Evolutionary conservation across 2,113 vertebrate species (phyloP).

Genomic region (Gulo gulo): DNA sequence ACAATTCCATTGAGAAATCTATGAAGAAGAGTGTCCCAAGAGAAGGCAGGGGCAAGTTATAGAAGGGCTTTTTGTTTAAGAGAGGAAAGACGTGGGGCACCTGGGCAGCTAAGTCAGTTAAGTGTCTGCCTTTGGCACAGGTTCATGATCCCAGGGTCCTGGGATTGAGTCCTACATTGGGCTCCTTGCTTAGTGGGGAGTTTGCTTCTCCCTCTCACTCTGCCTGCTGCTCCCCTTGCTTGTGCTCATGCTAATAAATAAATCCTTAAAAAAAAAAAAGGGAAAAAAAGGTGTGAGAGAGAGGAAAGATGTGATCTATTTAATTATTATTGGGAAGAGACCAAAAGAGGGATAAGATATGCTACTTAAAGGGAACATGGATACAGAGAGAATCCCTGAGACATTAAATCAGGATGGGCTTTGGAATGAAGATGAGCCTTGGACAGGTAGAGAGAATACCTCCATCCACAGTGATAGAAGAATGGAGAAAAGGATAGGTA

Average conservation of each 20-base stretch:
- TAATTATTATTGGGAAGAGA: not conserved
- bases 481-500: not conserved
- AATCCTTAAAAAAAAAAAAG: too few relatives aligned
- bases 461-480: not conserved
- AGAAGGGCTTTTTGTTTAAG: not conserved
- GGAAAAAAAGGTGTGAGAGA: too few relatives aligned
- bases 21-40: not conserved
- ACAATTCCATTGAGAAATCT: not conserved
- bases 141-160: too few relatives aligned
- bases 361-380: not conserved
- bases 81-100: not conserved
- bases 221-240: too few relatives aligned
- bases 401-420: not conserved
- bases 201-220: too few relatives aligned
- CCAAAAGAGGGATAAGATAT: not conserved
- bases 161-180: too few relatives aligned
- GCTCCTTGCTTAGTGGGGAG: too few relatives aligned
- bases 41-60: not conserved
- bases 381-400: not conserved
- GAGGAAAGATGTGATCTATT: not conserved
- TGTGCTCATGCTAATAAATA: too few relatives aligned
- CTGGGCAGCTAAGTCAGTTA: too few relatives aligned
- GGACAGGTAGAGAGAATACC: not conserved
- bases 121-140: too few relatives aligned
- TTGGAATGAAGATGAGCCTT: not conserved